These are phyloP conservation scores for Rhagophthalmus giganteus DNA, from an alignment of 2,888 invertebrate genomes.

Conservation along the genomic window DNA sequence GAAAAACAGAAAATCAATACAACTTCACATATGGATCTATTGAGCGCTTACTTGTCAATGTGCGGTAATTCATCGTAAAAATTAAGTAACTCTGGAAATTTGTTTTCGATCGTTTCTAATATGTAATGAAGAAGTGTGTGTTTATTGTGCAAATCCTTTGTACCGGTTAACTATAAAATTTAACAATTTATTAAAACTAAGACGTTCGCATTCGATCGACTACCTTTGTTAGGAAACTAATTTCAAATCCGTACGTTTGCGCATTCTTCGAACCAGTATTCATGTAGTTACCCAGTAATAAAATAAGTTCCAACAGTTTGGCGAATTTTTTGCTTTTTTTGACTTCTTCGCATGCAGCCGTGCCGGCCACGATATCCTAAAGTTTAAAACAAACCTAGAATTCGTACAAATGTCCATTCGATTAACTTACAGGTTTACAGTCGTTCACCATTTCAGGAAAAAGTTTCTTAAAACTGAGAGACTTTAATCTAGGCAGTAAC, in stretches of 20 bases:
- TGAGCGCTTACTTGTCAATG: constrained; percentile 69
- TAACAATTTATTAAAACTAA: too few species aligned
- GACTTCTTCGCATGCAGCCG: constrained; percentile 94
- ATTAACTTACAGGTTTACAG: constrained; percentile 80
- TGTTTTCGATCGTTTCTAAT: constrained; percentile 82
- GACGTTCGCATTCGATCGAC: too few species aligned
- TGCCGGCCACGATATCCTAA: constrained; percentile 90
- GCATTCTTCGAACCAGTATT: constrained; percentile 94
- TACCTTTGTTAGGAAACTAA: constrained; percentile 93
- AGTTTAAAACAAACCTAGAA: constrained; percentile 34
- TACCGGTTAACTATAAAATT: background rate
- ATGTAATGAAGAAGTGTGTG: constrained; percentile 91
- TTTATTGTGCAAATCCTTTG: constrained; percentile 53
- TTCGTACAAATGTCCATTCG: too few species aligned
- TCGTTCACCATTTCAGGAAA: constrained; percentile 86
- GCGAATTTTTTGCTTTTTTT: constrained; percentile 88
- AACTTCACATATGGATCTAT: background rate
- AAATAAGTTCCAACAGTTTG: constrained; percentile 83
- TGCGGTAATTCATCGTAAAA: constrained; percentile 90
- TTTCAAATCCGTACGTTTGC: constrained; percentile 94
- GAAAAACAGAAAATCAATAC: constrained; percentile 31
- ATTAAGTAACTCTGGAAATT: constrained; percentile 81
- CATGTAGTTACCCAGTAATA: constrained; percentile 95
- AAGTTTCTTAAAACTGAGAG: constrained; percentile 85
- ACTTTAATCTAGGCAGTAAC: constrained; percentile 81